Conservation (phyloP, 2,888 invertebrate genomes). For the Matsumyia berberina region DNA sequence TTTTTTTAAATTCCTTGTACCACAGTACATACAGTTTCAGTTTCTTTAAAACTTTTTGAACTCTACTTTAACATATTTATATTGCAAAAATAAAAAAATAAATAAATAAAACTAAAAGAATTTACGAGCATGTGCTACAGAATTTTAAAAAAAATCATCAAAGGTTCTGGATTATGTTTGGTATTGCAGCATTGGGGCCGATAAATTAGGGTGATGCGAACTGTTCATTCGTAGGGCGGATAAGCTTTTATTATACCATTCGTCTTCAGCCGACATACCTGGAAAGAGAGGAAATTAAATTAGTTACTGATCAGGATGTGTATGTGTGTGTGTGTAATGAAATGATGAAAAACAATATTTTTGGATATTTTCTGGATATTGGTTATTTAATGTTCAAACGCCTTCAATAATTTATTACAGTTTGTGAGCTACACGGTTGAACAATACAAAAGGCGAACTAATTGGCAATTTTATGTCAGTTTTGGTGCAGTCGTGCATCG, state of each 20-base stretch:
- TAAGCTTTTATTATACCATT: constrained; percentile 99
- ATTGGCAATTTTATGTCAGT: too few species aligned
- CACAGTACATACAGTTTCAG: too few species aligned
- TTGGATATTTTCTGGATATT: constrained; percentile 15
- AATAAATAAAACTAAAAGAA: not conserved
- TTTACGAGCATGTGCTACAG: constrained; percentile 30
- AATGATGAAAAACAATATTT: constrained; percentile 16
- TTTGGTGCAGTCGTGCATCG: too few species aligned
- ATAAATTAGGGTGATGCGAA: constrained; percentile 96
- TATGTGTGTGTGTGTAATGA: not conserved
- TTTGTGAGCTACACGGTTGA: too few species aligned
- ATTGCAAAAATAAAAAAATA: not conserved
- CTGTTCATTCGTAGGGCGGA: constrained; percentile 98
- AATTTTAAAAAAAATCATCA: constrained; percentile 84
- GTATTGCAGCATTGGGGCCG: constrained; percentile 98
- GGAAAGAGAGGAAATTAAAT: constrained; percentile 78
- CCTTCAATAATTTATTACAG: not conserved
- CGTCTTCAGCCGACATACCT: constrained; percentile 97
- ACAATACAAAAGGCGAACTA: too few species aligned
- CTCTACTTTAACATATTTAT: not conserved
- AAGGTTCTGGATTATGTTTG: constrained; percentile 93
- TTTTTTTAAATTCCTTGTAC: too few species aligned
- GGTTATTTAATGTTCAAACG: constrained; percentile 24
- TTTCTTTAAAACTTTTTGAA: not conserved
- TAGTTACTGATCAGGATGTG: constrained; percentile 21